These are phyloP conservation scores for Steatornis caripensis DNA, from an alignment of 2,113 vertebrate species.

Conservation along the genomic window DNA sequence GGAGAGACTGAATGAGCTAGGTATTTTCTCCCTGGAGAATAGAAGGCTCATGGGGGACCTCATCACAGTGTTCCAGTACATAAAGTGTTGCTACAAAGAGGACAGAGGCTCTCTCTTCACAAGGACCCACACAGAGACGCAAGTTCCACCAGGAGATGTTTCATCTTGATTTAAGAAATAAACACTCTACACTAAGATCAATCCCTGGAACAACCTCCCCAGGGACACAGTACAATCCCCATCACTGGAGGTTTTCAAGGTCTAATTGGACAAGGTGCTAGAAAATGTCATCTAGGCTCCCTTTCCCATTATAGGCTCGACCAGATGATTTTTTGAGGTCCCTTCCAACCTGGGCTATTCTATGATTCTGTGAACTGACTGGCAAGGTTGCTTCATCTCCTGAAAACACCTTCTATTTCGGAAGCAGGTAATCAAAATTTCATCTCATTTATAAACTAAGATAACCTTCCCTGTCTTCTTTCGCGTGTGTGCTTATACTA, in stretches of 20 bases:
- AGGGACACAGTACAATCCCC: no score
- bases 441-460: not conserved
- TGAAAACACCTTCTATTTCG: not conserved
- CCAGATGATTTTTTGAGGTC: not conserved
- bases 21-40: not conserved
- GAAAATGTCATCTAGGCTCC: not conserved
- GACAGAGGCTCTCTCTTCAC: not conserved
- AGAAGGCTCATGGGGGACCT: not conserved
- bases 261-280: rapidly evolving
- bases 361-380: not conserved
- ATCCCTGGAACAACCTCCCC: not conserved
- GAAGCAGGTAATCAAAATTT: not conserved
- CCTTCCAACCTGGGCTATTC: not conserved
- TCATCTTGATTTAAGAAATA: not conserved
- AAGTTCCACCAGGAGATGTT: not conserved
- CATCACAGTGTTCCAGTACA: not conserved
- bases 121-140: not conserved
- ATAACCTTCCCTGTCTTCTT: not conserved
- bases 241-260: not conserved
- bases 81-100: not conserved
- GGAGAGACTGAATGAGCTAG: not conserved
- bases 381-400: not conserved
- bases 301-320: rapidly evolving
- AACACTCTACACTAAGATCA: not conserved
- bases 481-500: not conserved